These are phyloP conservation scores for Altica lythri DNA, from an alignment of 2,888 invertebrate species.

Conservation along the genomic window DNA sequence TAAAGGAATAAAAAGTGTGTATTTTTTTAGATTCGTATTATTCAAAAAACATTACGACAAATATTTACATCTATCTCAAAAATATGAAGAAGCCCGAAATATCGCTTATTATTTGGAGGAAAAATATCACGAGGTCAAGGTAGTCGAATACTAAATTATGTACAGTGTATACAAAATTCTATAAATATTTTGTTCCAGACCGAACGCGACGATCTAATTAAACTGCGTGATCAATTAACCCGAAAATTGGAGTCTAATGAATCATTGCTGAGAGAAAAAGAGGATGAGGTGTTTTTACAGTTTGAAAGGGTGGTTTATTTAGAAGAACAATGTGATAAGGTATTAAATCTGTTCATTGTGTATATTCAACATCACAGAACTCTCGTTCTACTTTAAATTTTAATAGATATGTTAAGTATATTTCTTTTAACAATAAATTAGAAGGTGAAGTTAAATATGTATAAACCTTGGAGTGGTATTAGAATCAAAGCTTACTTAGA, in stretches of 20 bases:
- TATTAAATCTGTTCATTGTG: no score
- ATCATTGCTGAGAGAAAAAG: conserved; percentile 62
- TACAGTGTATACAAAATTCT: not conserved
- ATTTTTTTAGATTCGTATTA: conserved; percentile 65
- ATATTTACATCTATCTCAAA: conserved; percentile 64
- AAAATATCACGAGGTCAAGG: conserved; percentile 69
- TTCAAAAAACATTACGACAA: conserved; percentile 69
- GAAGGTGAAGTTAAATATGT: no score
- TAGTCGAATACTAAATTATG: conserved; percentile 45
- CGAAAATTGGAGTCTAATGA: conserved; percentile 63
- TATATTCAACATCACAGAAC: no score
- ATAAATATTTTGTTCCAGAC: conserved; percentile 52
- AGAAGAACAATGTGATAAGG: conserved; percentile 65
- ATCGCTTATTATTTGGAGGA: conserved; percentile 67
- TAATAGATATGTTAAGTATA: no score
- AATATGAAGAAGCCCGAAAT: conserved; percentile 66
- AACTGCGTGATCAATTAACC: conserved; percentile 59
- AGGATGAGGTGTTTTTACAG: conserved; percentile 66
- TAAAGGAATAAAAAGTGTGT: no score
- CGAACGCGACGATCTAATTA: conserved; percentile 63
- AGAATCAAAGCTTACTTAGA: no score
- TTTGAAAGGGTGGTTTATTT: conserved; percentile 63
- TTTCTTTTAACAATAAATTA: no score
- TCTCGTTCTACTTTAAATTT: no score
- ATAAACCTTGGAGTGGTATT: no score